Conservation (phyloP, 1,140 invertebrate genomes). For the Drosophila hydei region DNA sequence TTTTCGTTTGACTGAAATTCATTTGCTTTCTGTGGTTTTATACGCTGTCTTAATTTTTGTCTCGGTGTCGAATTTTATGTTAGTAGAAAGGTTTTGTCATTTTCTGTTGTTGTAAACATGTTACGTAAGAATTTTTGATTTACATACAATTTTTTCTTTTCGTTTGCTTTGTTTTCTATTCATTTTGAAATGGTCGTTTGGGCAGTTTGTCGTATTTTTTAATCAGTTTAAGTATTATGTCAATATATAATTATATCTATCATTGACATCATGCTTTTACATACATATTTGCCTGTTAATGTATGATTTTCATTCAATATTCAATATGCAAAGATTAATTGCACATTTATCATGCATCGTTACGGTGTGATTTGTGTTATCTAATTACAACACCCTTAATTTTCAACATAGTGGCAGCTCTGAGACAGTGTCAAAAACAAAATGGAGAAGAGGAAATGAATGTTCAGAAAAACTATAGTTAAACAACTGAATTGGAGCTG, state of each 20-base stretch:
- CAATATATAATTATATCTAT: conserved; percentile 12
- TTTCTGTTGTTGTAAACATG: conserved; percentile 15
- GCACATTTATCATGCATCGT: neutral
- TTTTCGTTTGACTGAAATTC: conserved; percentile 57
- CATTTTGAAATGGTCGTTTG: conserved; percentile 41
- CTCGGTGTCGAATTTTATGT: conserved; percentile 35
- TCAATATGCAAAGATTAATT: neutral
- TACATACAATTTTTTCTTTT: conserved; percentile 33
- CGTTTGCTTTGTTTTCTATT: conserved; percentile 49
- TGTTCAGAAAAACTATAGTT: too few species aligned
- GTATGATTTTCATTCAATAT: neutral
- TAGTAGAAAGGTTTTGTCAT: conserved; percentile 60
- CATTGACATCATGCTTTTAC: too few species aligned
- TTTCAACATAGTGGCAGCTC: neutral
- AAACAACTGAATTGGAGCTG: too few species aligned
- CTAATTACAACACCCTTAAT: neutral
- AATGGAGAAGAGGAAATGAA: neutral
- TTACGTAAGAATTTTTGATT: conserved; percentile 64
- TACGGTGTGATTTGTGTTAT: too few species aligned
- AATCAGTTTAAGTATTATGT: conserved; percentile 53
- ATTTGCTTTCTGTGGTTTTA: conserved; percentile 38
- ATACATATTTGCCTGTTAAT: too few species aligned
- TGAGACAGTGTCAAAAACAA: neutral
- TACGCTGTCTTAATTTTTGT: conserved; percentile 36
- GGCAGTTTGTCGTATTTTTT: conserved; percentile 23